Percentiles rank a stretch among this genome's conserved stretches.
Conservation (phyloP, 2,113 vertebrate genomes). For the Amphilophus citrinellus region DNA sequence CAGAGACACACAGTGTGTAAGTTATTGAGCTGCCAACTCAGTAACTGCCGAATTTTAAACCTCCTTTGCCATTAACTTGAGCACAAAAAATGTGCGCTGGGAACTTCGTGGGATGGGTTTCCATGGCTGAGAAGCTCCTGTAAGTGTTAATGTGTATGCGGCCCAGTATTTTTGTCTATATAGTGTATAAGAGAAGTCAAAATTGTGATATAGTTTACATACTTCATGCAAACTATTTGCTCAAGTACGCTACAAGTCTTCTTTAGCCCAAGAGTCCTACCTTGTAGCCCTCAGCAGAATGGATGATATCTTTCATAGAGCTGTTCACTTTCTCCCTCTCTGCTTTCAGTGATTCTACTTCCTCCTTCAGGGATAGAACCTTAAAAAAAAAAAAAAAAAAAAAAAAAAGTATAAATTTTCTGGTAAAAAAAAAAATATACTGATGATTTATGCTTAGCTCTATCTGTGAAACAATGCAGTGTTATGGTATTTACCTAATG, state of each 20-base stretch:
- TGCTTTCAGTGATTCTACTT: slow-evolving; percentile 83
- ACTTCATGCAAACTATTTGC: background rate
- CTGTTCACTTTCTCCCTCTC: slow-evolving; percentile 87
- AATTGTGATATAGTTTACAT: background rate
- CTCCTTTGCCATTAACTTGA: background rate
- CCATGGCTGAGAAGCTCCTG: background rate
- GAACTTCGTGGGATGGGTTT: background rate
- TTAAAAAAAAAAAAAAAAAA: slow-evolving; percentile 55
- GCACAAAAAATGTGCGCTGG: background rate
- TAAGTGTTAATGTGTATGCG: background rate
- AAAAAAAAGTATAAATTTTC: background rate
- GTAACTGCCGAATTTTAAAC: background rate
- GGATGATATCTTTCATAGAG: slow-evolving; percentile 93
- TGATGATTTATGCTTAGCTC: background rate
- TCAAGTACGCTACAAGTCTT: background rate
- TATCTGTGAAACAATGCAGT: background rate
- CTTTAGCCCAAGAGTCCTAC: slow-evolving; percentile 69
- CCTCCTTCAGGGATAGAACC: slow-evolving; percentile 84
- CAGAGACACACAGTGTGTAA: background rate
- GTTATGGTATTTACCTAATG: background rate
- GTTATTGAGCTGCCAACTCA: fast-evolving
- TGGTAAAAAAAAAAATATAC: background rate
- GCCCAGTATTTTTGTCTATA: background rate
- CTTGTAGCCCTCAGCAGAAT: slow-evolving; percentile 95
- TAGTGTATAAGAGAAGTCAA: background rate